These are phyloP conservation scores for Anguilla pacifica DNA, from an alignment of 2,797 vertebrate genomes.

Conservation along the genomic window DNA sequence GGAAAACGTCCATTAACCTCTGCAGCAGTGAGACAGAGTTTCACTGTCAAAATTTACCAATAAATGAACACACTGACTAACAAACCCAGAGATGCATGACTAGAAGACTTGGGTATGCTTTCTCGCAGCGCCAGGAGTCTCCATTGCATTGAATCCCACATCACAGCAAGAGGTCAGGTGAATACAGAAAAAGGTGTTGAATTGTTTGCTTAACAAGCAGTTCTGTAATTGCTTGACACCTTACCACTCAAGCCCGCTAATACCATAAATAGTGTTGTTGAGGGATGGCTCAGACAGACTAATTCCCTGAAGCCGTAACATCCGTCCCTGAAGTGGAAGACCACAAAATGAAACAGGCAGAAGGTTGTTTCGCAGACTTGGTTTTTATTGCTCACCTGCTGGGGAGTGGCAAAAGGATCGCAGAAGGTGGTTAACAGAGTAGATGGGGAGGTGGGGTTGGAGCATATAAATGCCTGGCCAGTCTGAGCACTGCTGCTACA, in stretches of 20 bases:
- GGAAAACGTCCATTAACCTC: background rate
- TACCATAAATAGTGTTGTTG: conserved; percentile 34
- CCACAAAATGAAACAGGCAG: conserved; percentile 37
- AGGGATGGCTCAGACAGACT: background rate
- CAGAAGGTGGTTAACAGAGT: conserved; percentile 26
- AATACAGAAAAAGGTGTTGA: conserved; percentile 59
- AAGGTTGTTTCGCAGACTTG: conserved; percentile 56
- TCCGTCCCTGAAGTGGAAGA: conserved; percentile 36
- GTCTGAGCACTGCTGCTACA: background rate
- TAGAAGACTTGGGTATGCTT: background rate
- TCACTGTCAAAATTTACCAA: background rate
- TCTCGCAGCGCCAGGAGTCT: background rate
- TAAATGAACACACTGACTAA: background rate
- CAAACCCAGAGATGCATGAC: background rate
- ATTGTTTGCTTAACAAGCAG: conserved; percentile 67
- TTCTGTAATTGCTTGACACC: conserved; percentile 57
- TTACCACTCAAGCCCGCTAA: conserved; percentile 49
- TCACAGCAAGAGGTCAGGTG: background rate
- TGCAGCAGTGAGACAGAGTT: background rate
- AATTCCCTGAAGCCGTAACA: conserved; percentile 37
- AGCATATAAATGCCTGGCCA: background rate
- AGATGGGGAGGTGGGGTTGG: background rate
- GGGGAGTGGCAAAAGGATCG: background rate
- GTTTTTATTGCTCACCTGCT: conserved; percentile 49
- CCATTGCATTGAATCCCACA: background rate